A percentile compares a stretch with the other conserved stretches of the same genome.
phyloP scores from a whole-genome alignment of 2,113 vertebrate genomes.

The Cricetomys ansorgei region DNA sequence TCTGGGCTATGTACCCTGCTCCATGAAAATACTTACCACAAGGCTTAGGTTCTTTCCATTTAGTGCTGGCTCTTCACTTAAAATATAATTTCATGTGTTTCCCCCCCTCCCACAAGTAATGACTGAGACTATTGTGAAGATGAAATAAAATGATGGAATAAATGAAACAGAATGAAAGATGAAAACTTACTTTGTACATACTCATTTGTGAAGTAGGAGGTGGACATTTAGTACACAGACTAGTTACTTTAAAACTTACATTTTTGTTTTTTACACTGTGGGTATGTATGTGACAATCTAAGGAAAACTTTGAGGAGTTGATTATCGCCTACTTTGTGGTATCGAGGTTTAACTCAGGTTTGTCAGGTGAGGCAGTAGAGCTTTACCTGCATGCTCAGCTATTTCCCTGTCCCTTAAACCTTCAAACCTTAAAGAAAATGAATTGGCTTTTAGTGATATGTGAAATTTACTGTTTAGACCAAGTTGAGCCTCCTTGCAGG shows the following conservation, averaged over 20 bases:
- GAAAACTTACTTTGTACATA: neutral
- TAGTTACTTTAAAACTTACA: neutral
- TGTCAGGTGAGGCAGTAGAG: neutral
- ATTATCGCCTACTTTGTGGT: neutral
- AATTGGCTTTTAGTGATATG: neutral
- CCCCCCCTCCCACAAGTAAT: neutral
- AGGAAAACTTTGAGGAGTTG: neutral
- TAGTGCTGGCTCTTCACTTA: neutral
- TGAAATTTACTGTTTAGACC: neutral
- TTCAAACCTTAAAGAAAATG: neutral
- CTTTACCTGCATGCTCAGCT: neutral
- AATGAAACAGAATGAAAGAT: neutral
- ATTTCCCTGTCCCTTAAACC: neutral
- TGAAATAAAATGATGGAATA: too few relatives aligned
- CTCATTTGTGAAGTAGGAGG: neutral
- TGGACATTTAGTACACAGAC: neutral
- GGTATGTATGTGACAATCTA: neutral
- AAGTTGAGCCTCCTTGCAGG: slow-evolving; percentile 20
- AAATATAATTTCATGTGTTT: neutral
- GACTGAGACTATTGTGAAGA: neutral
- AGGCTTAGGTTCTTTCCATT: neutral
- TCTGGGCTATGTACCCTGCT: neutral
- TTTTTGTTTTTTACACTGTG: neutral
- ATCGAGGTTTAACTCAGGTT: neutral
- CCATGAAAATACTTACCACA: neutral